Evolutionary conservation across 1,140 invertebrate genomes (phyloP), one percentile per base, ranked within the genome.

Genomic region (Drosophila lacteicornis): DNA sequence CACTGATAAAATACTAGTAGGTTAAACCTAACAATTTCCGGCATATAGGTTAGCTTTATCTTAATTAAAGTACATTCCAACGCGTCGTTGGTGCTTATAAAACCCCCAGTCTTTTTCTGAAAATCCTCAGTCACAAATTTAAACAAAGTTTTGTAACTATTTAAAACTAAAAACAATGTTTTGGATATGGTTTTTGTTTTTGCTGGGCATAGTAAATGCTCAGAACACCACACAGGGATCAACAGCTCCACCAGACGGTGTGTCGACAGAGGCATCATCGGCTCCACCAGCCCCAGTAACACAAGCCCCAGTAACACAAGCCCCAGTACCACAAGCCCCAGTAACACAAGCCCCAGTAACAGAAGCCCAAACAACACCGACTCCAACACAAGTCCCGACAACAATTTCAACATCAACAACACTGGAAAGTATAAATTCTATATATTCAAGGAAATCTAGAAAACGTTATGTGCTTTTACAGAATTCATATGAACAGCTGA

Each of bases 61-160:
- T 40, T 56, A 56, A 56, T 56, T 40, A 40, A 56, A 25, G 5
- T 2, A 56, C 33, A 56, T 56, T 40, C 53, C 53, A 56, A n/a
- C 1, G 19, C 13, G 3, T 5, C 17, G 19, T 13, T 25, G 13
- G 9, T 6, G 19, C 0, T 19, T 56, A 56, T 56, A 56, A 56
- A 38, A 25, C n/a, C 19, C 5, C 0, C 8, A 11, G 53, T 5
- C 13, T 15, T 22, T 22, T 15, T 55, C 33, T 55, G 13, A 1
- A 55, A 55, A 25, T 22, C 0, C 33, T 56, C 33, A 56, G 53
- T 56, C 38, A 40, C 36, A 11, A 9, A 38, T 38, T 55, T 38
- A 38, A 38, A 17, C 40, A 42, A n/a, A 7, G 40, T n/a, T 15
- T n/a, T 1, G 3, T 42, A 7, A 4, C 36, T 38, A 2, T 0